Evolutionary conservation across 2,113 vertebrate species (phyloP).

Genomic region (Cyanoramphus novaezelandiae): DNA sequence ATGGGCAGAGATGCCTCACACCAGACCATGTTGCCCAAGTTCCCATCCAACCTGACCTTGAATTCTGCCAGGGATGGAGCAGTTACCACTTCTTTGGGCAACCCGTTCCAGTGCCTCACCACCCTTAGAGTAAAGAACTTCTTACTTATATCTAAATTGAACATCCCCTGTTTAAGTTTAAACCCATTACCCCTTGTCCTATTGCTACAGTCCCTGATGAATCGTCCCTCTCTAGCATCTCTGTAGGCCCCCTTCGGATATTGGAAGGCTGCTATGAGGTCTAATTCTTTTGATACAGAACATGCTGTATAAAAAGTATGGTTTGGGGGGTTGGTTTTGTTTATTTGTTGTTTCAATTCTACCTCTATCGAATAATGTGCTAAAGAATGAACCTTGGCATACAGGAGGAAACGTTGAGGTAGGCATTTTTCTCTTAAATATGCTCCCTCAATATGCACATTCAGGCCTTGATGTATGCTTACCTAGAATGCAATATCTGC

Average conservation of each 20-base stretch:
- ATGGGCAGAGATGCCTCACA: not conserved
- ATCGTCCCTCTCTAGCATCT: not conserved
- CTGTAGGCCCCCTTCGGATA: not conserved
- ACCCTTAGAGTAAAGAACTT: not conserved
- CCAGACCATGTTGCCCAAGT: not conserved
- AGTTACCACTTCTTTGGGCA: not conserved
- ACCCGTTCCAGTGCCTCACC: not conserved
- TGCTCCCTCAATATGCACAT: accelerated
- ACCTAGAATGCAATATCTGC: not conserved
- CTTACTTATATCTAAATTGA: not conserved
- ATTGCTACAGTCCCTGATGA: not conserved
- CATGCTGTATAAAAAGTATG: not conserved
- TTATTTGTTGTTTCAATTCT: not conserved
- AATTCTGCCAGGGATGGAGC: not conserved
- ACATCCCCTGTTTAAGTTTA: not conserved
- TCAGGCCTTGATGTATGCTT: not conserved
- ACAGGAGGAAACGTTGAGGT: not conserved
- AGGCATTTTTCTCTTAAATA: not conserved
- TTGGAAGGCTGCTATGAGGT: not conserved
- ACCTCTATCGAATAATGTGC: not conserved
- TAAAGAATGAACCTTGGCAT: not conserved
- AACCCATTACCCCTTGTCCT: not conserved
- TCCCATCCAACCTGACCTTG: not conserved
- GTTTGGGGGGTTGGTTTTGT: not conserved
- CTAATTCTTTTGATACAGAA: not conserved